These are phyloP conservation scores for Bradypus variegatus DNA, from an alignment of 2,797 vertebrate species.

Conservation along the genomic window DNA sequence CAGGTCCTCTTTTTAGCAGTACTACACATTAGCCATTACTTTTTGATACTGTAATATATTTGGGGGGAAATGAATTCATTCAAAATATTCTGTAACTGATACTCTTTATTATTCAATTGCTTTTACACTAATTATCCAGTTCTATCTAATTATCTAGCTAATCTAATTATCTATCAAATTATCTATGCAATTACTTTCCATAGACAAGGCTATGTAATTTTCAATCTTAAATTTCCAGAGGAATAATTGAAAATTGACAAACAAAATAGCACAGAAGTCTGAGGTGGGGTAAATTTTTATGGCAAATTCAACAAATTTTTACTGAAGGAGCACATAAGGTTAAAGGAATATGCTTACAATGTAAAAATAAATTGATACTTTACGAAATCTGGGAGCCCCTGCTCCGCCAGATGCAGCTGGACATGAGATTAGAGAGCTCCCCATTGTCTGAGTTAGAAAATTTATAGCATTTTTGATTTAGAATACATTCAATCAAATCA, in stretches of 20 bases:
- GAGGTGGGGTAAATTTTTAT: neutral
- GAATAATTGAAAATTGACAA: neutral
- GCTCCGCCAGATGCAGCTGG: too few species aligned
- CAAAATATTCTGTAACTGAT: neutral
- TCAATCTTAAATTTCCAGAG: neutral
- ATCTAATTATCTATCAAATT: too few species aligned
- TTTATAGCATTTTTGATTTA: too few species aligned
- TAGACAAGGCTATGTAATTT: neutral
- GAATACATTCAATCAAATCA: too few species aligned
- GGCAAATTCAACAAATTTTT: too few species aligned
- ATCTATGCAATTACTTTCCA: neutral
- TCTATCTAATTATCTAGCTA: neutral
- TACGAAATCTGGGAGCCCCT: too few species aligned
- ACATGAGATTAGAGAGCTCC: too few species aligned
- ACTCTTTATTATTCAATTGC: neutral
- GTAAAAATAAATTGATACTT: too few species aligned
- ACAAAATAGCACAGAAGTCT: neutral
- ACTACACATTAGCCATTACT: neutral
- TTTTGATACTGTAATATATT: neutral
- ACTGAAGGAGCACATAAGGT: too few species aligned
- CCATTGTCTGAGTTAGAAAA: too few species aligned
- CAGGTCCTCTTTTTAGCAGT: neutral
- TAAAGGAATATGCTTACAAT: too few species aligned
- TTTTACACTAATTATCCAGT: neutral
- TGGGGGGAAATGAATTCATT: neutral